Percentiles rank a stretch among this genome's conserved stretches.
Conservation (phyloP, 2,888 invertebrate genomes). For the Oscheius sp. region DNA sequence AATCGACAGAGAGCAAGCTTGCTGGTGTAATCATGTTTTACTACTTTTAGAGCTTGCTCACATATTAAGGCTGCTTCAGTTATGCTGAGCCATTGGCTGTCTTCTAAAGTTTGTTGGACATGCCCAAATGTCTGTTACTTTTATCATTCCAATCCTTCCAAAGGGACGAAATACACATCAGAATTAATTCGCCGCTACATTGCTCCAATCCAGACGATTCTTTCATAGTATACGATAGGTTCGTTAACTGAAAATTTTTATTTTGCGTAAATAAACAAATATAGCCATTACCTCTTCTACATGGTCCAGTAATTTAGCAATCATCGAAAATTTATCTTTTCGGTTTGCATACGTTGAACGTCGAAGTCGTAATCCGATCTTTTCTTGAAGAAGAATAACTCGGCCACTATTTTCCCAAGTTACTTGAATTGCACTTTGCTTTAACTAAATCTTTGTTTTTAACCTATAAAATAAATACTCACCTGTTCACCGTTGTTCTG, state of each 20-base stretch:
- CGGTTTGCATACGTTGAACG: background rate
- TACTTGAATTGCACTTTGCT: too few relatives aligned
- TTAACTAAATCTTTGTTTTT: too few relatives aligned
- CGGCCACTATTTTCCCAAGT: too few relatives aligned
- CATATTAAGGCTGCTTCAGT: background rate
- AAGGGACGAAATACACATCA: background rate
- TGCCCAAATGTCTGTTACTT: background rate
- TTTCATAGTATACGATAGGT: too few relatives aligned
- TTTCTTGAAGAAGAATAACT: background rate
- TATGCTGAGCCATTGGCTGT: constrained; percentile 4
- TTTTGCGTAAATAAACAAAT: too few relatives aligned
- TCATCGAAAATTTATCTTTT: background rate
- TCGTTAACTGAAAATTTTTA: too few relatives aligned
- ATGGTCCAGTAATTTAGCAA: background rate
- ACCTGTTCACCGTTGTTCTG: background rate
- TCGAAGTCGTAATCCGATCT: background rate
- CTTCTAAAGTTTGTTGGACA: background rate
- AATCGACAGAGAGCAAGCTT: constrained; percentile 13
- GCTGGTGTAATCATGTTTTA: constrained; percentile 5
- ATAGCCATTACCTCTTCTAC: background rate
- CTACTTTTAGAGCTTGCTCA: background rate
- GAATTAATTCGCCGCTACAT: background rate
- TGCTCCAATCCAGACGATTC: background rate
- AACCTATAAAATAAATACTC: background rate
- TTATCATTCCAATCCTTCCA: constrained; percentile 32